Conservation (phyloP, 1,140 invertebrate genomes). For the Eriosoma lanigerum region DNA sequence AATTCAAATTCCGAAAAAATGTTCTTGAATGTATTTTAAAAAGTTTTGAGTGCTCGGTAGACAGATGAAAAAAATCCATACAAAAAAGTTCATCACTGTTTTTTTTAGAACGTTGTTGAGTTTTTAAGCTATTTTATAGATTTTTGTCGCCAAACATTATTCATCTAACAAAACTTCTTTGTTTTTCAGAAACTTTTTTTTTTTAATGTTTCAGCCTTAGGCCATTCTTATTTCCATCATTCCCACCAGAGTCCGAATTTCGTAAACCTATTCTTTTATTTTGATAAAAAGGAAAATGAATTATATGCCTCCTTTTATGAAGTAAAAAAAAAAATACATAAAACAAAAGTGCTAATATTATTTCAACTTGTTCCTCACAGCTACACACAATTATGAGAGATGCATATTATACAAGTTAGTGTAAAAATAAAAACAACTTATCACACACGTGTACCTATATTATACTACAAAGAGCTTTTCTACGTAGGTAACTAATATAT, state of each 20-base stretch:
- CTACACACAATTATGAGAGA: neutral
- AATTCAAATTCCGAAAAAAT: neutral
- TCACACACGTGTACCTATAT: no score
- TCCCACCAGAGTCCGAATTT: slow-evolving; percentile 15
- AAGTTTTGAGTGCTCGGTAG: slow-evolving; percentile 22
- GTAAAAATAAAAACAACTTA: neutral
- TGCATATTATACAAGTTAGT: neutral
- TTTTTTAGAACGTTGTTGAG: neutral
- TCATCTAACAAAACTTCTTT: slow-evolving; percentile 45
- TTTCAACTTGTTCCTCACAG: neutral
- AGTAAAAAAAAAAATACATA: slow-evolving; percentile 26
- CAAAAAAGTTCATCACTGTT: slow-evolving; percentile 12
- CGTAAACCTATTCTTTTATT: slow-evolving; percentile 25
- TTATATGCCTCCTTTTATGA: neutral
- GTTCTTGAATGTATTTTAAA: neutral
- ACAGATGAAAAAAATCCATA: neutral
- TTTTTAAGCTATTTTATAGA: slow-evolving; percentile 47
- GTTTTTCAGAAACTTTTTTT: slow-evolving; percentile 18
- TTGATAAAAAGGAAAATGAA: slow-evolving; percentile 8
- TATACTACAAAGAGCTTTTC: no score
- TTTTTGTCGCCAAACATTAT: slow-evolving; percentile 36
- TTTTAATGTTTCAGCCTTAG: neutral
- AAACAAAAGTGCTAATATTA: slow-evolving; percentile 6
- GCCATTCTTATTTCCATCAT: slow-evolving; percentile 5
- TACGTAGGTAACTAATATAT: no score